Conservation (phyloP, 1,140 invertebrate genomes). For the Nylanderia fulva region DNA sequence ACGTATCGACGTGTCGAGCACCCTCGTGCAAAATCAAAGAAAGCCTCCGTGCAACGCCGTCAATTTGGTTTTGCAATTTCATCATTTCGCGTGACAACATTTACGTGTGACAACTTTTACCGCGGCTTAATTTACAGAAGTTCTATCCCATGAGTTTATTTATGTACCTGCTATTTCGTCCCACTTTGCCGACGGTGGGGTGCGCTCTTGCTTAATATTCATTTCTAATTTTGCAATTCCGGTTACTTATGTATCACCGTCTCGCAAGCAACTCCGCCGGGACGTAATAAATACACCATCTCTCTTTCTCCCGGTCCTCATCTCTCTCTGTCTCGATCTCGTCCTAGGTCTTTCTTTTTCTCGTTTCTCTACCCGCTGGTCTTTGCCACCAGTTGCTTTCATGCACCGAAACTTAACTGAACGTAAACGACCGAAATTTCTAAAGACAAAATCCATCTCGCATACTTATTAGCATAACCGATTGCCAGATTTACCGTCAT, state of each 20-base stretch:
- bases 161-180: conserved; percentile 39
- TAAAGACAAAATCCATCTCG: conserved; percentile 23
- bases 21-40: conserved; percentile 34
- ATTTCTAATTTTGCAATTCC: conserved; percentile 61
- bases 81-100: conserved; percentile 17
- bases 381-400: conserved; percentile 49
- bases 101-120: conserved; percentile 40
- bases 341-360: conserved; percentile 47
- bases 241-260: conserved; percentile 50
- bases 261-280: conserved; percentile 39
- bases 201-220: conserved; percentile 44
- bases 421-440: conserved; percentile 35
- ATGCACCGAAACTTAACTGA: conserved; percentile 17
- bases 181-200: conserved; percentile 14
- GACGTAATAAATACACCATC: conserved; percentile 56
- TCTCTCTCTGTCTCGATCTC: conserved; percentile 16
- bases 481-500: neutral
- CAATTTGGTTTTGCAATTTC: conserved; percentile 49
- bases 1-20: neutral
- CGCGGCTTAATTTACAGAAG: conserved; percentile 36
- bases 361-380: conserved; percentile 28
- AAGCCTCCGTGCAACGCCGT: neutral
- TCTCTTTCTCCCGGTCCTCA: conserved; percentile 29
- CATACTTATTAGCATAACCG: conserved; percentile 23
- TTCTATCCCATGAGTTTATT: conserved; percentile 37